Evolutionary conservation across 2,797 vertebrate species (phyloP).

Genomic region (Philypnodon macrostomus): DNA sequence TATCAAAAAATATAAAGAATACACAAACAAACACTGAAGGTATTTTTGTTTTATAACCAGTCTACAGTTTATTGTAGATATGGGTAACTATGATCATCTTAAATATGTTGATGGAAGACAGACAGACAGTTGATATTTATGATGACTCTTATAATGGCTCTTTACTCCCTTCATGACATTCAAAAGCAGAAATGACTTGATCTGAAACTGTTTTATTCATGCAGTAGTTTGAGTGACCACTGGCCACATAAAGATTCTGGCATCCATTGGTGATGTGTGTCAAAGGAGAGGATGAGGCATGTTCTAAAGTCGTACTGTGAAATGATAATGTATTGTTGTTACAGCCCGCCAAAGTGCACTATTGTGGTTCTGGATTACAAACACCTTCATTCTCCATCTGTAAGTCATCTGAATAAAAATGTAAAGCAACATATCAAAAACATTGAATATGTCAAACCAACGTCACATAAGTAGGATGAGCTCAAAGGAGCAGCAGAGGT

Average conservation of each 20-base stretch:
- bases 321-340: constrained; percentile 25
- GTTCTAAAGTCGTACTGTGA: constrained; percentile 17
- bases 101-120: constrained; percentile 9
- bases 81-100: not conserved
- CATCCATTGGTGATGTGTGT: constrained; percentile 13
- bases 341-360: constrained; percentile 21
- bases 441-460: constrained; percentile 62
- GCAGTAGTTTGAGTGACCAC: no score
- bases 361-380: no score
- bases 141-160: constrained; percentile 12
- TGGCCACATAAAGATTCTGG: constrained; percentile 5
- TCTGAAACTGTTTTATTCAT: constrained; percentile 6
- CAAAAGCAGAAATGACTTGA: constrained; percentile 32
- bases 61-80: constrained; percentile 8
- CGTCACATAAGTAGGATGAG: constrained; percentile 67
- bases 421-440: constrained; percentile 64
- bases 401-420: constrained; percentile 42
- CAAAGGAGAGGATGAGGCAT: constrained; percentile 16
- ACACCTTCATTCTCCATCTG: constrained; percentile 36
- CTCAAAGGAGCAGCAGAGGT: constrained; percentile 70
- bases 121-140: constrained; percentile 45
- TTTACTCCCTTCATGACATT: constrained; percentile 38
- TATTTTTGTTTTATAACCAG: not conserved
- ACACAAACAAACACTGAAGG: not conserved
- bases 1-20: no score